Evolutionary conservation across 30 jellyfish, hydroid and myxozoan genomes (phyloP), one percentile per base, ranked within the genome.

Genomic region (Hydra vulgaris): DNA sequence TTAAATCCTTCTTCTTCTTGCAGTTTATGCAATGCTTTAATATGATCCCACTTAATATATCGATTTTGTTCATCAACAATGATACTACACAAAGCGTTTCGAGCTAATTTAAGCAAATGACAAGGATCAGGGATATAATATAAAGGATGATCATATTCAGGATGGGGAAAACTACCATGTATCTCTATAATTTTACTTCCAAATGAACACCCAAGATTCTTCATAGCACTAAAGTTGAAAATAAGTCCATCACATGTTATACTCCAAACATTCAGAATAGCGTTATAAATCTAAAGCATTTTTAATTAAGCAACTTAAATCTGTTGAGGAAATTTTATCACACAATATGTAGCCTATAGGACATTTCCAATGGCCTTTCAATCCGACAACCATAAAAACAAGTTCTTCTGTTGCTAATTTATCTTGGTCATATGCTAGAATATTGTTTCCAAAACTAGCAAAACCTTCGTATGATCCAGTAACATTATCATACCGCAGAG

Each of bases 291-390:
- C 12, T 40, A 40, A 40, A 40, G 61, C 61, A 12, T 40, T 40
- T 40, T 5, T 40, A 40, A 40, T 40, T 3, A 40, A 12, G 12
- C 61, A 40, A 40, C 61, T 40, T 3, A 40, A 3, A 40, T 40
- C 61, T 40, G 61, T 40, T 40, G 61, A 5, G 5, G 61, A 40
- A 40, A 68, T 23, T 68, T 68, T 68, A 24, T 78, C 25, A 26
- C 79, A 53, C 25, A 80, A 25, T 20, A 80, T 66, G 26, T 66
- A 66, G 19, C 85, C 87, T 56, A 80, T 70, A 17, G 84, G 85
- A 66, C 74, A 66, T 80, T 80, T 66, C 87, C 87, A 80, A 26
- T 80, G 87, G 52, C 87, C 86, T 66, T 70, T 15, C 26, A 67
- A 20, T 23, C 85, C 85, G 18, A 56, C 79, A 53, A 78, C 53